phyloP scores from a whole-genome alignment of 2,113 vertebrate species.

The Catharus minimus region DNA sequence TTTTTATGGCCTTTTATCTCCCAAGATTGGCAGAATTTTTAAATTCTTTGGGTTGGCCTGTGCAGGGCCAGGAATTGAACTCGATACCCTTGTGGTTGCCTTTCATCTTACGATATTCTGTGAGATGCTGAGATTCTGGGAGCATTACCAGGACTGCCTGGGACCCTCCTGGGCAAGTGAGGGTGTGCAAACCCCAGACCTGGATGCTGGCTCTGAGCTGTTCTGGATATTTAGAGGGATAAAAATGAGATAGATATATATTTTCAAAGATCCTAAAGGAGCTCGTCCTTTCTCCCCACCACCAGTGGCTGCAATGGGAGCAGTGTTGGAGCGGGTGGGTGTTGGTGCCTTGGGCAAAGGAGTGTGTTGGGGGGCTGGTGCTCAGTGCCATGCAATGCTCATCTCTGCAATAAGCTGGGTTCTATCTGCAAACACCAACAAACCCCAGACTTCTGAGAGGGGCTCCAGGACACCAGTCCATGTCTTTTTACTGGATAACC shows the following conservation, averaged over 20 bases:
- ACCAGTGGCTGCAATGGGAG: rapidly evolving
- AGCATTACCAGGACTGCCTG: not conserved
- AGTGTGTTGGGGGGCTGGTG: rapidly evolving
- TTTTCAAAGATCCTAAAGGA: not conserved
- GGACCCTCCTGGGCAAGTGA: not conserved
- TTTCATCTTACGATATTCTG: not conserved
- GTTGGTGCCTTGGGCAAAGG: rapidly evolving
- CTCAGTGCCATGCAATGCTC: not conserved
- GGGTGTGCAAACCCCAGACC: not conserved
- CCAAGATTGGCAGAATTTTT: not conserved
- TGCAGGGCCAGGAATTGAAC: not conserved
- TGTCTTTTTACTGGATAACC: not conserved
- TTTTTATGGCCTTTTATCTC: not conserved
- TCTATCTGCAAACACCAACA: not conserved
- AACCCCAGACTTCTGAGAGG: not conserved
- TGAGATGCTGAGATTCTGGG: not conserved
- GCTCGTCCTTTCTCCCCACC: not conserved
- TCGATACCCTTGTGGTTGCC: not conserved
- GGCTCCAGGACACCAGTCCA: not conserved
- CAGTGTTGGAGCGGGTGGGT: not conserved
- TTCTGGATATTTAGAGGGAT: not conserved
- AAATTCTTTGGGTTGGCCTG: not conserved
- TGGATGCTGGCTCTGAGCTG: not conserved
- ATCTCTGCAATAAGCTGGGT: not conserved
- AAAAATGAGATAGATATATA: not conserved